These are phyloP conservation scores for Ypsolopha scabrella DNA, from an alignment of 2,888 invertebrate genomes.

Conservation along the genomic window DNA sequence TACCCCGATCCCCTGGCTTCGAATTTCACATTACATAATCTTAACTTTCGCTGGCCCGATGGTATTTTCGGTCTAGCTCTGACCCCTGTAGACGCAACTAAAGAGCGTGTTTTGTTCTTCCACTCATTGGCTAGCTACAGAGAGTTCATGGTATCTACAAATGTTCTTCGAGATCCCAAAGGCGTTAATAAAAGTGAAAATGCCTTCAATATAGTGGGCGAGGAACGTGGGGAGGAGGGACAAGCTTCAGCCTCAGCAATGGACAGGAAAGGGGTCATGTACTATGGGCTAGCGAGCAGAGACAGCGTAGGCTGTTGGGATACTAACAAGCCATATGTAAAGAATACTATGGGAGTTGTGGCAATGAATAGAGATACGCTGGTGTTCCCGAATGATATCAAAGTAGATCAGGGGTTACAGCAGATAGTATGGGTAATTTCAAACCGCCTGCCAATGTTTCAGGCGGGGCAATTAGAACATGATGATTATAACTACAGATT, in stretches of 20 bases:
- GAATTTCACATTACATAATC: conserved; percentile 78
- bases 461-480: conserved; percentile 73
- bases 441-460: conserved; percentile 79
- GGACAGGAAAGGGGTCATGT: conserved; percentile 79
- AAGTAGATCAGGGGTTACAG: conserved; percentile 76
- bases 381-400: conserved; percentile 85
- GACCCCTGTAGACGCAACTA: conserved; percentile 59
- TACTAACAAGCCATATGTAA: conserved; percentile 75
- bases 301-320: conserved; percentile 88
- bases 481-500: conserved; percentile 81
- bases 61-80: conserved; percentile 83
- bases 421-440: conserved; percentile 84
- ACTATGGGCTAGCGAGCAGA: conserved; percentile 81
- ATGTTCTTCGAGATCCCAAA: conserved; percentile 72
- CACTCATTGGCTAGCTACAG: conserved; percentile 86
- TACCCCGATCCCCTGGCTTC: conserved; percentile 80
- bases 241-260: conserved; percentile 83
- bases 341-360: conserved; percentile 72
- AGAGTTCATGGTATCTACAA: conserved; percentile 80
- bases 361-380: conserved; percentile 73
- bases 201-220: conserved; percentile 47
- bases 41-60: conserved; percentile 86
- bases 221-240: conserved; percentile 70
- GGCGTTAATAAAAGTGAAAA: conserved; percentile 34
- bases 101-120: conserved; percentile 78